A percentile compares a stretch with the other conserved stretches of the same genome.
phyloP scores from a whole-genome alignment of 2,888 invertebrate genomes.

The Drosophila histrio region DNA sequence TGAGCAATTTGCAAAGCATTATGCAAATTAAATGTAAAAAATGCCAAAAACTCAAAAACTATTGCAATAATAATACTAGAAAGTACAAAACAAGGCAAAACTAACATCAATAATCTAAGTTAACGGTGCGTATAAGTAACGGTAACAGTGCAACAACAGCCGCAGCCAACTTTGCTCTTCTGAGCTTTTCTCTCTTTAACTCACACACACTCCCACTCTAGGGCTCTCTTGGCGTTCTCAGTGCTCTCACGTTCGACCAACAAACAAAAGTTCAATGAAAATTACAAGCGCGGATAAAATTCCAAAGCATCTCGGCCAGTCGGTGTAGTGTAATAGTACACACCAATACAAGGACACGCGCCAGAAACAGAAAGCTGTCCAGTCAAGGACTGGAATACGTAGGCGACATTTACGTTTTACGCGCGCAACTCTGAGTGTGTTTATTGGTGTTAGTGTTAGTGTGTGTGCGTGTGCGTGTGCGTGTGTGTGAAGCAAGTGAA shows the following conservation, averaged over 20 bases:
- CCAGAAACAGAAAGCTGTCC: slow-evolving; percentile 48
- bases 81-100: slow-evolving; percentile 41
- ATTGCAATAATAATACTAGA: slow-evolving; percentile 31
- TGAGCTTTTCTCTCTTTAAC: slow-evolving; percentile 45
- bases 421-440: slow-evolving; percentile 65
- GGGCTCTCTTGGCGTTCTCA: slow-evolving; percentile 13
- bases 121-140: slow-evolving; percentile 31
- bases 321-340: slow-evolving; percentile 62
- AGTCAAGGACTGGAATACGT: slow-evolving; percentile 78
- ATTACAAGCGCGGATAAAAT: slow-evolving; percentile 71
- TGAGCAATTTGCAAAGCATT: slow-evolving; percentile 50
- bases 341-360: slow-evolving; percentile 65
- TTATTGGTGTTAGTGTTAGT: slow-evolving; percentile 17
- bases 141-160: slow-evolving; percentile 57
- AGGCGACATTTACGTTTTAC: slow-evolving; percentile 70
- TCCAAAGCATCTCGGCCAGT: slow-evolving; percentile 51
- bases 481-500: slow-evolving; percentile 47
- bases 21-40: slow-evolving; percentile 64
- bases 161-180: slow-evolving; percentile 61
- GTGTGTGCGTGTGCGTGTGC: neutral
- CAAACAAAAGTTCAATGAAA: slow-evolving; percentile 69
- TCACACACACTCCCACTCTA: slow-evolving; percentile 15
- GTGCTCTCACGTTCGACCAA: slow-evolving; percentile 17
- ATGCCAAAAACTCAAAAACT: slow-evolving; percentile 59
- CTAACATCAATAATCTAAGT: slow-evolving; percentile 31